Evolutionary conservation across 35 echinoderm and acorn worm genomes (phyloP).

Genomic region (Strongylocentrotus purpuratus): DNA sequence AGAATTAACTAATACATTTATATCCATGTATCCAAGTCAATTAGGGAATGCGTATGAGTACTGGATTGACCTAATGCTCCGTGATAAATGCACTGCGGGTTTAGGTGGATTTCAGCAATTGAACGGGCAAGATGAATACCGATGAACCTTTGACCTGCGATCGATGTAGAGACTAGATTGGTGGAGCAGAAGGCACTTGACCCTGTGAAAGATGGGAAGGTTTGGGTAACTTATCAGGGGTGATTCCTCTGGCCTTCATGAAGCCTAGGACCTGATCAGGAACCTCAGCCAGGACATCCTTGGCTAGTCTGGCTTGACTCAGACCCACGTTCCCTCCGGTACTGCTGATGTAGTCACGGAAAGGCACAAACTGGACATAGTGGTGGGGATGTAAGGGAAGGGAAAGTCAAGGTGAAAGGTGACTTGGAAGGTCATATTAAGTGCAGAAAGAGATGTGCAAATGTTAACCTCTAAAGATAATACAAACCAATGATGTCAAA

Average conservation of each 20-base stretch:
- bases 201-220: not conserved
- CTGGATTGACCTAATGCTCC: not conserved
- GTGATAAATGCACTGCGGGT: not conserved
- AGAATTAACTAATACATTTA: not conserved
- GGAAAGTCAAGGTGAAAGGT: not conserved
- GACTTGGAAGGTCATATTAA: not conserved
- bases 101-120: not conserved
- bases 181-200: not conserved
- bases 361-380: conserved; percentile 87
- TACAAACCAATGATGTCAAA: no score
- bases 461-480: no score
- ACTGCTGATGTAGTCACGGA: conserved; percentile 87
- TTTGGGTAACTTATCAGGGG: conserved; percentile 45
- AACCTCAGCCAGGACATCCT: conserved; percentile 96
- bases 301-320: conserved; percentile 94
- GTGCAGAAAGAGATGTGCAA: no score
- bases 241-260: conserved; percentile 85
- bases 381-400: not conserved
- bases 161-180: not conserved
- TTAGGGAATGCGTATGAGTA: not conserved
- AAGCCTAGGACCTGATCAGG: conserved; percentile 86
- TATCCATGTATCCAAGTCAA: not conserved
- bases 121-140: not conserved
- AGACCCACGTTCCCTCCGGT: conserved; percentile 64
- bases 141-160: not conserved